Evolutionary conservation across 2,113 vertebrate genomes (phyloP).

Genomic region (Elanoides forficatus): DNA sequence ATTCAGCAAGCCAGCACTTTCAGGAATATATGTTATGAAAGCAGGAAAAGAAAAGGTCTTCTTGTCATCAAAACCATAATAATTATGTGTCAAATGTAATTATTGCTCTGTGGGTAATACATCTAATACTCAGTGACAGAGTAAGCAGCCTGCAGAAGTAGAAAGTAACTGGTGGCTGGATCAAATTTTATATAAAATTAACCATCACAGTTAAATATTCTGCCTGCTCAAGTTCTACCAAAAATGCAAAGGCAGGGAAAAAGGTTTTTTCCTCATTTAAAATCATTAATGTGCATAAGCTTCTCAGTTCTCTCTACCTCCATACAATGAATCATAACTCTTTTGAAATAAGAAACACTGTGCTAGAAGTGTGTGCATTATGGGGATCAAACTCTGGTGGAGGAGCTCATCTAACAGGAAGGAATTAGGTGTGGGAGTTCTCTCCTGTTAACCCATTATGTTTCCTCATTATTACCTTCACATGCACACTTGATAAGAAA

Average conservation of each 20-base stretch:
- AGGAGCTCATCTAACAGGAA: slow-evolving; percentile 4
- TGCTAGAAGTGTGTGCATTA: background rate
- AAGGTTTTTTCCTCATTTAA: background rate
- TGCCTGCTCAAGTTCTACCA: slow-evolving; percentile 53
- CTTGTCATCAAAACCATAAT: slow-evolving; percentile 87
- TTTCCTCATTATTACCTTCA: background rate
- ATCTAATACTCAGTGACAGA: slow-evolving; percentile 80
- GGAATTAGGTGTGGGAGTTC: slow-evolving; percentile 10
- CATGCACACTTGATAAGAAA: background rate
- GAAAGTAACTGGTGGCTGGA: slow-evolving; percentile 71
- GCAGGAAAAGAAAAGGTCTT: slow-evolving; percentile 78
- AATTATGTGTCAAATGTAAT: slow-evolving; percentile 88
- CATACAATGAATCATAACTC: slow-evolving; percentile 6
- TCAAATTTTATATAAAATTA: slow-evolving; percentile 80
- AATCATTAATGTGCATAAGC: background rate
- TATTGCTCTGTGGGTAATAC: slow-evolving; percentile 79
- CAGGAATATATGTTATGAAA: slow-evolving; percentile 82
- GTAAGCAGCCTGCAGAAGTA: slow-evolving; percentile 72
- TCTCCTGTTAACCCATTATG: background rate
- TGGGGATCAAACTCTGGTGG: background rate
- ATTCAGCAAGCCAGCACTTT: slow-evolving; percentile 74
- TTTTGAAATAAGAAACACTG: slow-evolving; percentile 10
- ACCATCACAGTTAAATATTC: slow-evolving; percentile 51
- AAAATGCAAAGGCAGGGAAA: slow-evolving; percentile 22
- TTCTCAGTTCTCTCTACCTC: slow-evolving; percentile 2